Conservation (phyloP, 2,113 vertebrate species). For the Pseudolaguvia tuberculata region DNA sequence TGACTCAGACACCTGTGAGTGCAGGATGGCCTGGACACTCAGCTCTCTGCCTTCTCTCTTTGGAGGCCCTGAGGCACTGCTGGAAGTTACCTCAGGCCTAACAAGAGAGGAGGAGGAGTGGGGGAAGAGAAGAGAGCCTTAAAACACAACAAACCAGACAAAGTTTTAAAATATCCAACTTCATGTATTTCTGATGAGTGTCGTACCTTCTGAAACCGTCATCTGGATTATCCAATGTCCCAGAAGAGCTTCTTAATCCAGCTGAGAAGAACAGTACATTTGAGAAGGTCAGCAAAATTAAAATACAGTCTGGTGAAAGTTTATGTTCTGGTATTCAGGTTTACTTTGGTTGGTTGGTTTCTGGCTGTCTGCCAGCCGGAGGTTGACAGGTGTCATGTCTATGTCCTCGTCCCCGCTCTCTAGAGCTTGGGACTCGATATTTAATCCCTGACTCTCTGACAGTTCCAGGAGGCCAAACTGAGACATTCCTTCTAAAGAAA, state of each 20-base stretch:
- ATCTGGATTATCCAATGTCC: conserved; percentile 47
- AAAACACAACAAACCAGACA: not conserved
- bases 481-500: conserved; percentile 67
- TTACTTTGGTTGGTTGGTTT: conserved; percentile 46
- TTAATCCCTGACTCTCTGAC: conserved; percentile 83
- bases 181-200: not conserved
- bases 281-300: not conserved
- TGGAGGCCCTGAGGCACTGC: conserved; percentile 59
- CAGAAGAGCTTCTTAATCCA: conserved; percentile 45
- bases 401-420: conserved; percentile 27
- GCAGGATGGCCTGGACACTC: conserved; percentile 56
- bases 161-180: not conserved
- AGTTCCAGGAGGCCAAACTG: conserved; percentile 83
- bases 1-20: conserved; percentile 59
- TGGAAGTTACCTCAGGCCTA: conserved; percentile 68
- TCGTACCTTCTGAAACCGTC: conserved; percentile 57
- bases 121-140: not conserved
- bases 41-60: conserved; percentile 50
- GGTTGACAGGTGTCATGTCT: conserved; percentile 29
- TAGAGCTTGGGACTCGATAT: conserved; percentile 52
- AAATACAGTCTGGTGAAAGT: not conserved
- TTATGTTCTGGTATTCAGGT: too few species aligned
- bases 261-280: conserved; percentile 32
- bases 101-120: not conserved
- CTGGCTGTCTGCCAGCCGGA: conserved; percentile 28